Evolutionary conservation across 2,113 vertebrate species (phyloP).

Genomic region (Platysteira castanea): DNA sequence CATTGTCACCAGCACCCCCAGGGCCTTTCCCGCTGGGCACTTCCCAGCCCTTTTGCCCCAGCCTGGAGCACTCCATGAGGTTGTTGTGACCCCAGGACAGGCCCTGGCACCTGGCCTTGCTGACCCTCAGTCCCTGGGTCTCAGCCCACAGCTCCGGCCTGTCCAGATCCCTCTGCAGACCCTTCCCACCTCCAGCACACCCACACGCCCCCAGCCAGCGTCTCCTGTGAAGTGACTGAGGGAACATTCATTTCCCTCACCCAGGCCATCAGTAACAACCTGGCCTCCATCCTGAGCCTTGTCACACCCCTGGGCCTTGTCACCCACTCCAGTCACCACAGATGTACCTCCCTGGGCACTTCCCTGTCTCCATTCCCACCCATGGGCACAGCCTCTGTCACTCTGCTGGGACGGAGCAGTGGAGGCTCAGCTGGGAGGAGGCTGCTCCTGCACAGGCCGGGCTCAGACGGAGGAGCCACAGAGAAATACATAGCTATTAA

Average conservation of each 20-base stretch:
- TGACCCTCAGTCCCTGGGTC: neutral
- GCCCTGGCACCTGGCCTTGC: neutral
- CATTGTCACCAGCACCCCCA: rapidly evolving
- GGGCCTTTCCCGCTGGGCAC: neutral
- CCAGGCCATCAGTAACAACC: too few species aligned
- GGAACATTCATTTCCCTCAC: rapidly evolving
- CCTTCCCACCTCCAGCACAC: neutral
- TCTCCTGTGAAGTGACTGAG: neutral
- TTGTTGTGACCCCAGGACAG: neutral
- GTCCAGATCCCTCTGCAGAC: neutral
- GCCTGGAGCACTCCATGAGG: rapidly evolving
- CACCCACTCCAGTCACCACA: neutral
- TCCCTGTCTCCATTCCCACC: neutral
- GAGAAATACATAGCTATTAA: neutral
- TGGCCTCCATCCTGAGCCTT: neutral
- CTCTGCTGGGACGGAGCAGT: neutral
- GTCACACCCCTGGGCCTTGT: neutral
- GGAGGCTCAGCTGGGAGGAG: neutral
- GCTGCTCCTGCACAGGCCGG: neutral
- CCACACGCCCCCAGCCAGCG: too few species aligned
- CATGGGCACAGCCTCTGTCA: neutral
- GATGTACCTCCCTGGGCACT: neutral
- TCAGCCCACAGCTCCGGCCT: neutral
- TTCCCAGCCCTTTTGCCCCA: neutral
- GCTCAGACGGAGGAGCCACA: neutral